Base-by-base conservation (phyloP, 2,797 vertebrate species). In the Nothura maculosa region DNA sequence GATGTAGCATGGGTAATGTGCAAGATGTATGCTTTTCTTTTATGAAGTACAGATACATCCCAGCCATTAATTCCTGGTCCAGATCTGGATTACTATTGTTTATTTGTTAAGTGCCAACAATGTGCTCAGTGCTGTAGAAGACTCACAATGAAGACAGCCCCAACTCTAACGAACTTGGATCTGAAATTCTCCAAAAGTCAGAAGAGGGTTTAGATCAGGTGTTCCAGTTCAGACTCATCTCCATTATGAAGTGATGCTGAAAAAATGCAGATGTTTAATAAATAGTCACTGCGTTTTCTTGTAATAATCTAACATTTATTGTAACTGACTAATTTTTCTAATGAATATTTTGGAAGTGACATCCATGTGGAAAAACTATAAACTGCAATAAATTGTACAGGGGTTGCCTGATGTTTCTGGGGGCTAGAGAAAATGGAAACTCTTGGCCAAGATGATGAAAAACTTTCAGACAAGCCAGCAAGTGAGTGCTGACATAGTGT, bases 181-280 rank as follows among this genome's bases (percentile, higher is more conserved):
- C 45, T 81, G 62, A 92, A 72, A 60, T 94, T 72, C 89, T 89
- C 87, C 80, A 84, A 85, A 89, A 95, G 80, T 94, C 77, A 77
- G 87, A 87, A 72, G 43, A 89, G 40, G 74, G 52, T 76, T 95
- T 87, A 92, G 87, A 90, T 95, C 93, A 94, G 96, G 96, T 96
- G 94, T 93, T 96, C 90, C 94, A 90, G 72, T 94, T 95, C 87
- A 93, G 87, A 62, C 82, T 96, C 94, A 95, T 96, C 94, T 55
- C 61, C 70, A 50, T 95, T 95, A 96, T 88, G 93, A 95, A 95
- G 95, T 95, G 95, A 24, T 80, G 87, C 52, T 95, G 96, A 96
- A 95, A 96, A 96, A 93, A 89, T 82, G 95, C 96, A 96, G 94
- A 96, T 96, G 95, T 73, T 91, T 90, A 72, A 90, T 85, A 93